Conservation (phyloP, 1,140 invertebrate genomes). For the Drosophila erecta region DNA sequence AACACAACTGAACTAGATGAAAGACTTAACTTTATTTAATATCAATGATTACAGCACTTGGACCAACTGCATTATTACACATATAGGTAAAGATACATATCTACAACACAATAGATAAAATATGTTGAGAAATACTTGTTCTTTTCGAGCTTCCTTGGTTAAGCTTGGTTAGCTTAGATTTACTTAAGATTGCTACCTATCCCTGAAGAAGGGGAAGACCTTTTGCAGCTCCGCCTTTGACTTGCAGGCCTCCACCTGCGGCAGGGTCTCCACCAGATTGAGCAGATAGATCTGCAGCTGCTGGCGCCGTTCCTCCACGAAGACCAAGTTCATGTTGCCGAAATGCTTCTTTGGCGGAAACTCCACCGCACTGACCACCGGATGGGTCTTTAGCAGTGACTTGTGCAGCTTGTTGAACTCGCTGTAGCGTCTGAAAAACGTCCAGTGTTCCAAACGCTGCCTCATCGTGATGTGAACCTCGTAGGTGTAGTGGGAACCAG, state of each 20-base stretch:
- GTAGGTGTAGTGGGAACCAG: conserved; percentile 69
- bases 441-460: conserved; percentile 93
- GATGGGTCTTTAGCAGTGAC: conserved; percentile 90
- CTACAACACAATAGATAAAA: conserved; percentile 29
- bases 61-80: conserved; percentile 38
- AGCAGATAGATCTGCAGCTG: conserved; percentile 91
- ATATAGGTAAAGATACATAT: conserved; percentile 52
- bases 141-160: conserved; percentile 51
- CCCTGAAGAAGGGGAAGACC: conserved; percentile 76
- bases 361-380: conserved; percentile 89
- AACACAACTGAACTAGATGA: background rate
- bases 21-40: conserved; percentile 55
- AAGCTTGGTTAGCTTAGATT: background rate
- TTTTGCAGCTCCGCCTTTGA: conserved; percentile 74
- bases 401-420: conserved; percentile 93
- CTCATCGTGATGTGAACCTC: conserved; percentile 81
- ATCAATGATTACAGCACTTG: conserved; percentile 50
- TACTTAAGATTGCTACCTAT: conserved; percentile 47
- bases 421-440: conserved; percentile 93
- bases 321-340: conserved; percentile 93
- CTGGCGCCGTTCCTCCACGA: conserved; percentile 91
- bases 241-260: conserved; percentile 87
- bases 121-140: conserved; percentile 47
- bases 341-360: conserved; percentile 96
- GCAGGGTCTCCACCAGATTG: conserved; percentile 89